phyloP scores from a whole-genome alignment of 2,888 invertebrate species.

The Eilema sororculum region DNA sequence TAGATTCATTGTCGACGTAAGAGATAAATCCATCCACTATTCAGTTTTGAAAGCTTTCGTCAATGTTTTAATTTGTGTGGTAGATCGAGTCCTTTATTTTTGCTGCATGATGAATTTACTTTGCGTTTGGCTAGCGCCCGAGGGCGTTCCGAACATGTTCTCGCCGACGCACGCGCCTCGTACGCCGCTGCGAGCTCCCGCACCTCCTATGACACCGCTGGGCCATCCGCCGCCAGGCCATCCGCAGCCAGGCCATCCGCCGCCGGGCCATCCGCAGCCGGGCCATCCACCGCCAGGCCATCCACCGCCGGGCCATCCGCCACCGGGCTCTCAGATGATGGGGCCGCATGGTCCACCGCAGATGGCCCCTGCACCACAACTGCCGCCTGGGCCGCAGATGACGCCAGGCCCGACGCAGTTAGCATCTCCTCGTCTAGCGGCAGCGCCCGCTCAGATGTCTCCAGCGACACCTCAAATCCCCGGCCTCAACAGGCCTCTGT shows the following conservation, averaged over 20 bases:
- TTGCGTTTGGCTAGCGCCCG: constrained; percentile 80
- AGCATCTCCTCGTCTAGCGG: constrained; percentile 79
- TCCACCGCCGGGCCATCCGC: constrained; percentile 50
- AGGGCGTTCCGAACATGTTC: constrained; percentile 83
- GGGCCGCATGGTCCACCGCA: constrained; percentile 69
- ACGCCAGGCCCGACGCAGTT: constrained; percentile 73
- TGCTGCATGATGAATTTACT: constrained; percentile 64
- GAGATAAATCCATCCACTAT: not conserved
- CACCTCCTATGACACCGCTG: constrained; percentile 59
- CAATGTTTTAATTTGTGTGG: constrained; percentile 40
- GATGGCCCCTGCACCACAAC: constrained; percentile 71
- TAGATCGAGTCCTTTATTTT: constrained; percentile 49
- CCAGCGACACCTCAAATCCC: constrained; percentile 81
- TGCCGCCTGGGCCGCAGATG: constrained; percentile 66
- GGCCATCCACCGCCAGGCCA: constrained; percentile 48
- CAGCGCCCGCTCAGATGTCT: constrained; percentile 80
- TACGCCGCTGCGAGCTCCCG: constrained; percentile 71
- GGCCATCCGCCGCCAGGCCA: constrained; percentile 50
- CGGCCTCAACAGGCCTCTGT: constrained; percentile 76
- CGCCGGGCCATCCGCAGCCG: constrained; percentile 52
- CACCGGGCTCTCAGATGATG: constrained; percentile 57
- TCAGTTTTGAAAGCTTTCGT: constrained; percentile 13
- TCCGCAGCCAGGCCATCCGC: constrained; percentile 51
- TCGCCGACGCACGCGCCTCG: constrained; percentile 78
- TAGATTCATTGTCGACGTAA: not conserved